Conservation (phyloP, 35 echinoderm and acorn worm genomes). For the Amphiura filiformis region DNA sequence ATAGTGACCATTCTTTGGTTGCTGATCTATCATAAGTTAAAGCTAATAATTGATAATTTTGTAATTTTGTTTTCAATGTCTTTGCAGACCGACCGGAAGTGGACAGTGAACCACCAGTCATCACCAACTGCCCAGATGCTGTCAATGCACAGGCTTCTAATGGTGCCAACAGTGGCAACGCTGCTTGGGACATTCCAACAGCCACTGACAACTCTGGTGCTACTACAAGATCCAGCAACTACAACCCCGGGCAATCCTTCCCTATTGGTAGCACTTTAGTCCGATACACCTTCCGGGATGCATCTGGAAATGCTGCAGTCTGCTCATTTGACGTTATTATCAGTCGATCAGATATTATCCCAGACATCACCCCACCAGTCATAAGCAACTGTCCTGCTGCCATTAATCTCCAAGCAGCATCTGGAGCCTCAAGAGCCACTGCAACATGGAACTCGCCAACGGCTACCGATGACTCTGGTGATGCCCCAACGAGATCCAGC, state of each 20-base stretch:
- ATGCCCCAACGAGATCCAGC: no score
- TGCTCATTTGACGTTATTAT: no score
- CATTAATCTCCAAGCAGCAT: background rate
- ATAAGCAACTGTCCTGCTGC: no score
- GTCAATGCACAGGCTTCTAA: background rate
- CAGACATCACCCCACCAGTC: background rate
- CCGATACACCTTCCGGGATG: background rate
- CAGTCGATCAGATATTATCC: background rate
- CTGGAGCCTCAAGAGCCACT: background rate
- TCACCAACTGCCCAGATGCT: background rate
- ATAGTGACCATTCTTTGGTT: background rate
- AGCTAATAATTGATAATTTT: no score
- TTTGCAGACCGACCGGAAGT: background rate
- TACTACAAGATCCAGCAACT: background rate
- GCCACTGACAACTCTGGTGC: background rate
- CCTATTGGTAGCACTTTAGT: background rate
- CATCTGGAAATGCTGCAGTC: background rate
- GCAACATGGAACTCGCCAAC: background rate
- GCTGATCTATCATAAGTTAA: no score
- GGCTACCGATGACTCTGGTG: background rate
- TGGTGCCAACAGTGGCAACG: background rate
- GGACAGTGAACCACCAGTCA: background rate
- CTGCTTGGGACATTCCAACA: background rate
- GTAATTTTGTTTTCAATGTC: background rate
- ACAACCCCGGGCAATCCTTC: background rate